Evolutionary conservation across 2,113 vertebrate genomes (phyloP).

Genomic region (Piaya cayana): DNA sequence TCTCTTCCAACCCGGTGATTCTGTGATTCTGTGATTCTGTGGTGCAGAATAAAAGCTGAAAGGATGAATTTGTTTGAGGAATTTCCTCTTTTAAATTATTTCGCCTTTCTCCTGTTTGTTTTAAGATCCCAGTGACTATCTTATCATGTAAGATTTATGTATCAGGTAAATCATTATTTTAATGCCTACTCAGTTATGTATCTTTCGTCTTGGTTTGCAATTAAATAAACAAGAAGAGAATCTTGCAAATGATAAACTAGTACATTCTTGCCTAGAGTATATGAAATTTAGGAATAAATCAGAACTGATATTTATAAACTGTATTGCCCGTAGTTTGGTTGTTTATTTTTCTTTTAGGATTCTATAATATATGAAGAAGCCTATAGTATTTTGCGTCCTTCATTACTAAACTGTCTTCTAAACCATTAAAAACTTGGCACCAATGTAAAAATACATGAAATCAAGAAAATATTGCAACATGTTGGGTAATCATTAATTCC

Average conservation of each 20-base stretch:
- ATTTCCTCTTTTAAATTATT: neutral
- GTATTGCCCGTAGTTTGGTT: neutral
- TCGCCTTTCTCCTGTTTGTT: neutral
- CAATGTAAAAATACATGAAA: neutral
- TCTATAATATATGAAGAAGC: neutral
- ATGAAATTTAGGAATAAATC: neutral
- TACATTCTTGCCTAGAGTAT: neutral
- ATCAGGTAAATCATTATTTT: neutral
- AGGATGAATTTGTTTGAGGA: neutral
- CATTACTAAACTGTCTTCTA: neutral
- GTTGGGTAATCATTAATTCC: neutral
- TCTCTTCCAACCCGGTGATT: no score
- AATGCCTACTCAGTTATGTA: neutral
- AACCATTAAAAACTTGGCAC: conserved; percentile 25
- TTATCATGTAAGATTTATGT: neutral
- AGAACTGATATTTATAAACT: neutral
- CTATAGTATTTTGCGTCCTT: neutral
- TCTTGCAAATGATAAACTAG: neutral
- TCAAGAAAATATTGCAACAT: neutral
- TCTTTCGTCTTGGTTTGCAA: neutral
- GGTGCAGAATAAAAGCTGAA: neutral
- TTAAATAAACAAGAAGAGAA: neutral
- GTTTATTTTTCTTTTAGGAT: neutral
- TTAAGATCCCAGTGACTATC: neutral
- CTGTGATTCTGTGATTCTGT: no score